Percentiles rank a stretch among this genome's conserved stretches.
phyloP scores from a whole-genome alignment of 2,888 invertebrate genomes.

The Lasioglossum calceatum region DNA sequence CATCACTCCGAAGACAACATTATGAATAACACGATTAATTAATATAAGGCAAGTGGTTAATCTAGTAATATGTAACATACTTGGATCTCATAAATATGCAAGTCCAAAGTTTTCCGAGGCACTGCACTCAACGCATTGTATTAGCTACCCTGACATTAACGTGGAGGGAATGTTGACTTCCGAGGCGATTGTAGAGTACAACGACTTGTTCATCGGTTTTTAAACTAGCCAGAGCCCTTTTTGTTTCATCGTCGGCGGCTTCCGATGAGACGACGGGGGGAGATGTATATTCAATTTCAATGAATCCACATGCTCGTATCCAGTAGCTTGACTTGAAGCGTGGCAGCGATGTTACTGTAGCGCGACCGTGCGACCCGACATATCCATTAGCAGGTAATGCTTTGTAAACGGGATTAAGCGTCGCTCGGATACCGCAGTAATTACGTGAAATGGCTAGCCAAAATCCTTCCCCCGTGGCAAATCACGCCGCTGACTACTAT shows the following conservation, averaged over 20 bases:
- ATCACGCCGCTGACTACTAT: constrained; percentile 55
- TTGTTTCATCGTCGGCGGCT: neutral
- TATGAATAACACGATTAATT: too few species aligned
- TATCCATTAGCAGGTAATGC: constrained; percentile 78
- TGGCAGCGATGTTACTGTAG: constrained; percentile 20
- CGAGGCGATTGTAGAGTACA: neutral
- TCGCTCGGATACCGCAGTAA: constrained; percentile 73
- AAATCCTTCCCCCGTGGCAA: constrained; percentile 68
- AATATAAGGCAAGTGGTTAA: too few species aligned
- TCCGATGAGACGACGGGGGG: neutral
- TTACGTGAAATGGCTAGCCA: constrained; percentile 70
- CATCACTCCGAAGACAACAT: neutral
- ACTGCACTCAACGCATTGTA: neutral
- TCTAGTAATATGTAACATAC: neutral
- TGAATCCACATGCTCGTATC: constrained; percentile 35
- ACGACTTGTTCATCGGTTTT: constrained; percentile 30
- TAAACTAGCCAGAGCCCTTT: constrained; percentile 15
- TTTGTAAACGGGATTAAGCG: constrained; percentile 78
- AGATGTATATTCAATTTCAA: constrained; percentile 54
- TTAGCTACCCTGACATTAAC: neutral
- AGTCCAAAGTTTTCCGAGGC: neutral
- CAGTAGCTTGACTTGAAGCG: constrained; percentile 32
- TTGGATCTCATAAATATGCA: too few species aligned
- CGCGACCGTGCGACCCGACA: constrained; percentile 46
- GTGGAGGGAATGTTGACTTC: neutral